A percentile compares a stretch with the other conserved stretches of the same genome.
These are phyloP conservation scores for Leptatherina wallacei DNA, from an alignment of 2,797 vertebrate species.

Conservation along the genomic window DNA sequence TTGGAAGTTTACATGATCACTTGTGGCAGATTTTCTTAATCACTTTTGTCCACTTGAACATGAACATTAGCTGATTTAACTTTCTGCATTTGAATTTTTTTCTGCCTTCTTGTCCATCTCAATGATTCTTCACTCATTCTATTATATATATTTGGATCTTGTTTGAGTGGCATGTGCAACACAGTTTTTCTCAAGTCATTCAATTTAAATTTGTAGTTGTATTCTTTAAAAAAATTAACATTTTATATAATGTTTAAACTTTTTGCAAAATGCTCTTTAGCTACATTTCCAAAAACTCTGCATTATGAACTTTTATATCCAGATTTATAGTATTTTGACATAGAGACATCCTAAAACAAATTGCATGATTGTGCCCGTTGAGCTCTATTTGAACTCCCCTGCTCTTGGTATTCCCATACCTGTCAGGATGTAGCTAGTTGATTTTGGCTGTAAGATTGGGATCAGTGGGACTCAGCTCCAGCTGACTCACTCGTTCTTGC, in stretches of 20 bases:
- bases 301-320: neutral
- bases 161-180: neutral
- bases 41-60: conserved; percentile 8
- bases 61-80: conserved; percentile 42
- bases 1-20: conserved; percentile 8
- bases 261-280: neutral
- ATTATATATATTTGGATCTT: neutral
- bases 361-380: conserved; percentile 34
- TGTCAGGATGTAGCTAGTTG: conserved; percentile 61
- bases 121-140: conserved; percentile 19
- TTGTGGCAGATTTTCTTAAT: conserved; percentile 24
- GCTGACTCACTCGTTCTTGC: conserved; percentile 54
- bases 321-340: conserved; percentile 28
- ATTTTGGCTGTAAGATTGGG: conserved; percentile 64
- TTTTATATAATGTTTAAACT: conserved; percentile 22
- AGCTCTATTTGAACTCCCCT: conserved; percentile 43
- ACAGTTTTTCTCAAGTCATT: conserved; percentile 13
- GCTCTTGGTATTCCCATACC: conserved; percentile 54
- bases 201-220: conserved; percentile 34
- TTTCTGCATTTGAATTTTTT: conserved; percentile 28
- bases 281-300: conserved; percentile 18
- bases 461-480: conserved; percentile 36
- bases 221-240: conserved; percentile 5
- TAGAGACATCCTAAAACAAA: conserved; percentile 38
- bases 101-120: conserved; percentile 24